phyloP scores from a whole-genome alignment of 2,888 invertebrate species.

The Macaria liturata region DNA sequence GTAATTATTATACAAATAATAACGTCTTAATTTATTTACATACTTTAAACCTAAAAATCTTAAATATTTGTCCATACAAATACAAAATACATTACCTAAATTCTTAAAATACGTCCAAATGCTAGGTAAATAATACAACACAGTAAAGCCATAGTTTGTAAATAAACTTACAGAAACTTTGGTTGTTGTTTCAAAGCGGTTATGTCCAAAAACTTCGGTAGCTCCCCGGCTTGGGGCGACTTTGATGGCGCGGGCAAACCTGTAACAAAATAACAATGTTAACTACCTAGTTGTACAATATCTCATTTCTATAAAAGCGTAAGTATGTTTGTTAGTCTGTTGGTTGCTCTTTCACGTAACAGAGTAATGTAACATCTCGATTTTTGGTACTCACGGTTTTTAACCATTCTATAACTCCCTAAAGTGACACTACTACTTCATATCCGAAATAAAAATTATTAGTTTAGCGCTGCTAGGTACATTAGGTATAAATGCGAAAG shows the following conservation, averaged over 20 bases:
- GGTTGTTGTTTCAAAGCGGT: slow-evolving; percentile 87
- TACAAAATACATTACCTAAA: slow-evolving; percentile 7
- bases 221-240: slow-evolving; percentile 48
- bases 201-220: slow-evolving; percentile 86
- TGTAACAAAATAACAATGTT: slow-evolving; percentile 39
- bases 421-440: too few species aligned
- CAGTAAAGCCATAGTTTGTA: slow-evolving; percentile 6
- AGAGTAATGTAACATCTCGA: too few species aligned
- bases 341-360: too few species aligned
- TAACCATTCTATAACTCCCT: too few species aligned
- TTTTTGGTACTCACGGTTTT: too few species aligned
- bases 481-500: too few species aligned
- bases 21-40: background rate
- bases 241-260: slow-evolving; percentile 43
- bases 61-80: slow-evolving; percentile 23
- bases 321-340: too few species aligned
- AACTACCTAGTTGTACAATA: too few species aligned
- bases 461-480: too few species aligned
- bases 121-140: too few species aligned
- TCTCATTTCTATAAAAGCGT: too few species aligned
- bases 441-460: too few species aligned
- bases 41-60: slow-evolving; percentile 2
- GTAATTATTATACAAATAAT: slow-evolving; percentile 16
- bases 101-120: background rate
- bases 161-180: slow-evolving; percentile 78